Base-by-base conservation (phyloP, 1,140 invertebrate species). In the Apocrypta bakeri region DNA sequence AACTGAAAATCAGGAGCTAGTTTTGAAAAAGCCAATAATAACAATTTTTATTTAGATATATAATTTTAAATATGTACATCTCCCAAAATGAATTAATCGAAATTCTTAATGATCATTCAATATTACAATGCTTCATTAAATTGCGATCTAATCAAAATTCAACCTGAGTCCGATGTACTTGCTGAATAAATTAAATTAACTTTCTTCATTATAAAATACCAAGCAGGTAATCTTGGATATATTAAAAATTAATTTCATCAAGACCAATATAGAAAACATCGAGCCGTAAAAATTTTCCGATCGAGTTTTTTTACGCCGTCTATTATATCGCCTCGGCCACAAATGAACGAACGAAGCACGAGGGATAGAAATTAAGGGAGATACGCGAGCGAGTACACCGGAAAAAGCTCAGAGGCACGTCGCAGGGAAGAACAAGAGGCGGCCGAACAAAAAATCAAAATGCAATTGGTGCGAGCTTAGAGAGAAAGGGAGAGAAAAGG, bases 381-480 rank as follows among this genome's bases (percentile, higher is more conserved):
- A 27, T 61, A 75, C 64, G 64, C 71, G 83, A n/a, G 82, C 81
- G 84, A 75, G 83, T 21, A 80, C 81, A 83, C 73, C 84, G 75
- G 82, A 81, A 86, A 74, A 74, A 61, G 74, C 82, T 85, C 85
- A 84, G 84, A 87, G 83, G 85, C 86, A 85, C 85, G 86, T 87
- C 85, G 86, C 88, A 87, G 7, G 25, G 61, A 17, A 75, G 56
- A 75, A 56, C 24, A 75, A 63, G 56, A 75, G 56, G 27, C 24
- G 56, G 24, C 25, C 31, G 75, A 77, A 77, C 56, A 77, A 77
- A 89, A 89, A 84, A 88, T 87, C 87, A 87, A 86, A 85, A 87
- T 88, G 88, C 87, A 90, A 89, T 90, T 88, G 88, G 86, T 86
- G 88, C 85, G 87, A 87, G 87, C 87, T 90, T 88, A 89, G 85